Evolutionary conservation across 1,140 invertebrate species (phyloP).

Genomic region (Berghia stephanieae): DNA sequence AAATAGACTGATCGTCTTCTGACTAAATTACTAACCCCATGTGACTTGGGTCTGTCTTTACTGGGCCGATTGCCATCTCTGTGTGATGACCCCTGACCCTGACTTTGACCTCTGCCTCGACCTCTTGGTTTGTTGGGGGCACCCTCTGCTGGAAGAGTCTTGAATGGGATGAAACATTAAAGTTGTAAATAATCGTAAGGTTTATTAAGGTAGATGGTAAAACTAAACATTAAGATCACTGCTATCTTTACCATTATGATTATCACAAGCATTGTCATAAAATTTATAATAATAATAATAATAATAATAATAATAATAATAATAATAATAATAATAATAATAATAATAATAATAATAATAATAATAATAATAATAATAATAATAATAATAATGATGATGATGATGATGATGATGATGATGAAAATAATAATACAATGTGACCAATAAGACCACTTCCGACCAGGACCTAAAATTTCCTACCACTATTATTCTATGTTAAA

Average conservation of each 20-base stretch:
- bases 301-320: neutral
- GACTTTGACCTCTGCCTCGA: constrained; percentile 23
- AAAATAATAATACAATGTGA: neutral
- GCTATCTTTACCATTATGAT: no score
- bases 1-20: no score
- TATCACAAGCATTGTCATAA: no score
- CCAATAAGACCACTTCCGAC: no score
- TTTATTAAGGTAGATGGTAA: no score
- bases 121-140: constrained; percentile 13
- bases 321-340: neutral
- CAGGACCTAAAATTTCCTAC: no score
- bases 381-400: neutral
- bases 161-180: no score
- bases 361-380: neutral
- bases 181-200: no score
- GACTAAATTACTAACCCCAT: no score
- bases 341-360: neutral
- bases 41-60: constrained; percentile 23
- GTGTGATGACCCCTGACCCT: no score
- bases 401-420: neutral
- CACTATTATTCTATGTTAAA: no score
- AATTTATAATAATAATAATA: neutral
- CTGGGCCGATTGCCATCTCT: constrained; percentile 10
- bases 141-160: constrained; percentile 29
- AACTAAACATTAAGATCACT: no score